Evolutionary conservation across 2,888 invertebrate genomes (phyloP).

Genomic region (Panzeria rudis): DNA sequence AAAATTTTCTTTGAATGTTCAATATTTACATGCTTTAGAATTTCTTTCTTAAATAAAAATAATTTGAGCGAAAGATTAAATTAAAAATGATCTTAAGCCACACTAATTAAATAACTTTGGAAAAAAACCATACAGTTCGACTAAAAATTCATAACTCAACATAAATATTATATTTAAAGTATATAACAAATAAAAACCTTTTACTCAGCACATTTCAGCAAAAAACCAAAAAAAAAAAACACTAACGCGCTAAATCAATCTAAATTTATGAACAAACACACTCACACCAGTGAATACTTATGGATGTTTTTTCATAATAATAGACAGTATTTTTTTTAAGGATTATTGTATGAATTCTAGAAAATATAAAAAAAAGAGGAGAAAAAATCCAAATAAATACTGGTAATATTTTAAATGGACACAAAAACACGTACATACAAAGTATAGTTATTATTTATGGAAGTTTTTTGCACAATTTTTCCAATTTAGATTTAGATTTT

Average conservation of each 20-base stretch:
- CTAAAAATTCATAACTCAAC: neutral
- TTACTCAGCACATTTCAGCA: conserved; percentile 32
- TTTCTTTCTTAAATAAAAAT: too few species aligned
- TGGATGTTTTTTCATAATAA: conserved; percentile 29
- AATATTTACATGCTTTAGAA: too few species aligned
- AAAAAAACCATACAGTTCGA: too few species aligned
- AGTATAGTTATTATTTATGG: conserved; percentile 28
- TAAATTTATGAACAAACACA: conserved; percentile 2
- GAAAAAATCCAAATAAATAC: conserved; percentile 15
- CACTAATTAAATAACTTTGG: too few species aligned
- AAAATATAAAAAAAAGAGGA: neutral
- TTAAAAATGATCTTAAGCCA: too few species aligned
- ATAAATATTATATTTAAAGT: conserved; percentile 26
- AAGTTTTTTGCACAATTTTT: conserved; percentile 20
- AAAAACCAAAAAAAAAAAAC: neutral
- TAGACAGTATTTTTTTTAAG: conserved; percentile 16
- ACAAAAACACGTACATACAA: conserved; percentile 16
- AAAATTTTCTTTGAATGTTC: too few species aligned
- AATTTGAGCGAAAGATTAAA: too few species aligned
- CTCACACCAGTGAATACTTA: conserved; percentile 2
- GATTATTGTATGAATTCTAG: conserved; percentile 25
- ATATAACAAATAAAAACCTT: conserved; percentile 16
- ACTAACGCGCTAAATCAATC: conserved; percentile 30
- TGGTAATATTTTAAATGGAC: conserved; percentile 8
- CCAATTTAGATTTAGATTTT: neutral